Evolutionary conservation across 2,797 vertebrate genomes (phyloP).

Genomic region (Ctenopoma kingsleyae): DNA sequence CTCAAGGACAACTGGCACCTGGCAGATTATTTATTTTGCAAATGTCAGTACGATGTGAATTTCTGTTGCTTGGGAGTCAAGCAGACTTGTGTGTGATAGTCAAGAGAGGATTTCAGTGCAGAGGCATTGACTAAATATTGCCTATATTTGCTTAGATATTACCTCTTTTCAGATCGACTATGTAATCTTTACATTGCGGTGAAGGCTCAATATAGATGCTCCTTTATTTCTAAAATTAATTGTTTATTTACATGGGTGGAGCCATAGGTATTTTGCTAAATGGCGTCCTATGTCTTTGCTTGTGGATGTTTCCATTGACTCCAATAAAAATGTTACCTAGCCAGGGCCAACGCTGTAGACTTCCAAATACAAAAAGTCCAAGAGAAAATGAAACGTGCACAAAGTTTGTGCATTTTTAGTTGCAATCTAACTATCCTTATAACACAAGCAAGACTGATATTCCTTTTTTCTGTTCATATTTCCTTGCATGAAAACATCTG

Average conservation of each 20-base stretch:
- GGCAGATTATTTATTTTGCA: slow-evolving; percentile 62
- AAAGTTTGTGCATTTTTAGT: slow-evolving; percentile 75
- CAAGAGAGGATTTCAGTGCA: slow-evolving; percentile 22
- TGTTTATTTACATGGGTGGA: slow-evolving; percentile 75
- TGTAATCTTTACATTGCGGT: slow-evolving; percentile 42
- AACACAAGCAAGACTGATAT: slow-evolving; percentile 72
- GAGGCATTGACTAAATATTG: slow-evolving; percentile 49
- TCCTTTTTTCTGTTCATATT: slow-evolving; percentile 56
- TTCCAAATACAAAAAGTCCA: slow-evolving; percentile 42
- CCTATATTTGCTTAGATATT: slow-evolving; percentile 47
- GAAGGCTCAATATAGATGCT: slow-evolving; percentile 50
- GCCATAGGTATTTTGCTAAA: slow-evolving; percentile 68
- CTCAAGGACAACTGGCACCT: slow-evolving; percentile 34
- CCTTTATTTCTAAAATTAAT: slow-evolving; percentile 74
- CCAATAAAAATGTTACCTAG: slow-evolving; percentile 68
- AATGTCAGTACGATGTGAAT: slow-evolving; percentile 61
- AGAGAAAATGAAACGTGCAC: slow-evolving; percentile 39
- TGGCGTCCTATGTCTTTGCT: slow-evolving; percentile 56
- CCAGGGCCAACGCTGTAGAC: slow-evolving; percentile 51
- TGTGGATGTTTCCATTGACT: slow-evolving; percentile 75
- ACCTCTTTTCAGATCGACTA: slow-evolving; percentile 43
- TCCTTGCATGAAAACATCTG: slow-evolving; percentile 81
- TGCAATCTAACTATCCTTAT: slow-evolving; percentile 71
- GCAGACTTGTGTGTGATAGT: slow-evolving; percentile 46
- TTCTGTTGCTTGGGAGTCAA: slow-evolving; percentile 42